phyloP scores from a whole-genome alignment of 2,113 vertebrate genomes.

The Atrichornis clamosus region DNA sequence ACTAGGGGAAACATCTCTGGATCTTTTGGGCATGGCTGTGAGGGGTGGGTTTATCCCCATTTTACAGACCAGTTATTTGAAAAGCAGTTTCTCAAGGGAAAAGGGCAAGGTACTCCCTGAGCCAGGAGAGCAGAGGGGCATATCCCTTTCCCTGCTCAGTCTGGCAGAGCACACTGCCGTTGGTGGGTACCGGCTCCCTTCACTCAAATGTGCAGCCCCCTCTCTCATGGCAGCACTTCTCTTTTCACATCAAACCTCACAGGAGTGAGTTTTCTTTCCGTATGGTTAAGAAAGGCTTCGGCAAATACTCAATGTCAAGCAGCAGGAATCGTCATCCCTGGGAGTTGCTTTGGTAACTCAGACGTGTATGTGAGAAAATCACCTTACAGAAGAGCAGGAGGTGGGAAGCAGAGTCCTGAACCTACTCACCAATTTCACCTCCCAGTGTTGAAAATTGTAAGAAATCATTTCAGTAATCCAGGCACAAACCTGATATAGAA shows the following conservation, averaged over 20 bases:
- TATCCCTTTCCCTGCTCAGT: not conserved
- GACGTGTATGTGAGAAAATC: accelerated
- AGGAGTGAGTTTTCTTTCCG: not conserved
- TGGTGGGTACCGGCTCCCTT: accelerated
- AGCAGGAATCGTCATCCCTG: accelerated
- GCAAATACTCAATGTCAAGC: not conserved
- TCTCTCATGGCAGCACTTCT: not conserved
- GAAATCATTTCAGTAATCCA: not conserved
- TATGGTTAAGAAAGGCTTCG: not conserved
- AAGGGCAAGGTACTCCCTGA: not conserved
- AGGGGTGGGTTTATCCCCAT: not conserved
- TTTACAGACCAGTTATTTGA: not conserved
- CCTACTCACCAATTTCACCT: not conserved
- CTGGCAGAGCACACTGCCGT: not conserved
- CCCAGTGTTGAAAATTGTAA: not conserved
- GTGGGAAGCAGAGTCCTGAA: not conserved
- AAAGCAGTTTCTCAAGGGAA: not conserved
- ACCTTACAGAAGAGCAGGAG: not conserved
- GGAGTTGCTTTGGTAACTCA: not conserved
- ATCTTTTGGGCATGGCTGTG: not conserved
- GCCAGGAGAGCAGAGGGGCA: not conserved
- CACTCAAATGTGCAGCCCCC: accelerated
- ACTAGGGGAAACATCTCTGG: not conserved
- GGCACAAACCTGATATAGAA: not conserved
- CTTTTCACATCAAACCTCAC: not conserved